phyloP scores from a whole-genome alignment of 1,140 invertebrate species.

The Caenorhabditis brenneri region DNA sequence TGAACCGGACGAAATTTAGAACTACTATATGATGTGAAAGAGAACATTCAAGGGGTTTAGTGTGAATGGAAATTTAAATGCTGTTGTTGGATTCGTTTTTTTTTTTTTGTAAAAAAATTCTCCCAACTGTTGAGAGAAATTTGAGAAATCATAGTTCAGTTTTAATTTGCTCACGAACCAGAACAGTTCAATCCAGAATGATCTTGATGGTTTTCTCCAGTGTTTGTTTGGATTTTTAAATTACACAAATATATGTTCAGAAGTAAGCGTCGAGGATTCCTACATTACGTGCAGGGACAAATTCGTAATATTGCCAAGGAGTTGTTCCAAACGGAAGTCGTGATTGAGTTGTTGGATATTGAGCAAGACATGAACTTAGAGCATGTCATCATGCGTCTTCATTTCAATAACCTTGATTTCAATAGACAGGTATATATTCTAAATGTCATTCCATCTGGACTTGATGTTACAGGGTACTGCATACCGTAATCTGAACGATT shows the following conservation, averaged over 20 bases:
- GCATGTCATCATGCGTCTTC: conserved; percentile 88
- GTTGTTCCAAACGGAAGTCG: conserved; percentile 90
- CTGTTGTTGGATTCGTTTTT: too few species aligned
- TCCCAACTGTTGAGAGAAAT: too few species aligned
- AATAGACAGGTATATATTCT: conserved; percentile 69
- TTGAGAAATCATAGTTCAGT: too few species aligned
- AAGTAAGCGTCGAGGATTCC: conserved; percentile 87
- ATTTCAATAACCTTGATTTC: conserved; percentile 87
- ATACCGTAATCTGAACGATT: conserved; percentile 24
- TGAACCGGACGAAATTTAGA: too few species aligned
- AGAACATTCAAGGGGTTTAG: too few species aligned
- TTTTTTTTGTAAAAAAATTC: too few species aligned
- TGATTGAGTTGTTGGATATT: conserved; percentile 84
- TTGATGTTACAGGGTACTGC: conserved; percentile 61
- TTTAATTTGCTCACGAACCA: too few species aligned
- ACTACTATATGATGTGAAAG: too few species aligned
- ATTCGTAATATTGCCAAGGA: conserved; percentile 85
- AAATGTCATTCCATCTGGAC: conserved; percentile 73
- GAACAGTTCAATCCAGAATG: too few species aligned
- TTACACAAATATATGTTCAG: conserved; percentile 72
- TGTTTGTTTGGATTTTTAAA: too few species aligned
- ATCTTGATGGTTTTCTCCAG: too few species aligned
- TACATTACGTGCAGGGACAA: conserved; percentile 95
- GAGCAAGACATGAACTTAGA: conserved; percentile 79
- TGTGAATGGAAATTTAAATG: too few species aligned